phyloP scores from a whole-genome alignment of 2,113 vertebrate species.

The Gnathonemus echidnorhynchus region DNA sequence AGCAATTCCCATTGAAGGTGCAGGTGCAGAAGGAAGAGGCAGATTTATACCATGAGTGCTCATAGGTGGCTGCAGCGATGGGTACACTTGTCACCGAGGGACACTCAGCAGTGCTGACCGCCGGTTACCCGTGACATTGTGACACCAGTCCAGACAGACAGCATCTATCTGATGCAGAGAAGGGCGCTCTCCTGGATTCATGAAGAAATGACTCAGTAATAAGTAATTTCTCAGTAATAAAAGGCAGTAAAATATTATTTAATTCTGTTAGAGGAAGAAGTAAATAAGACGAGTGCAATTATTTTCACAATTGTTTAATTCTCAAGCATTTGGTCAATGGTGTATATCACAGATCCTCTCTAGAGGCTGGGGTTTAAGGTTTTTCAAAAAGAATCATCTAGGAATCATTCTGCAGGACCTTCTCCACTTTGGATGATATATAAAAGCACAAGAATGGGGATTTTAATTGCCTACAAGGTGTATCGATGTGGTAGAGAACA shows the following conservation, averaged over 20 bases:
- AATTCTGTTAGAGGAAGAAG: neutral
- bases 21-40: neutral
- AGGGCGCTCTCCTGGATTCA: neutral
- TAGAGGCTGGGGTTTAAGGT: neutral
- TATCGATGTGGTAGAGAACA: neutral
- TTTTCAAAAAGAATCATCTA: neutral
- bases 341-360: neutral
- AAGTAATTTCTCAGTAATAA: neutral
- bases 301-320: neutral
- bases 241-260: neutral
- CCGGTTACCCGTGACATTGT: neutral
- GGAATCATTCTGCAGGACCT: neutral
- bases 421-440: neutral
- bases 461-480: neutral
- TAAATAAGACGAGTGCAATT: neutral
- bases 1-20: neutral
- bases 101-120: neutral
- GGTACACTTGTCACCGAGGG: neutral
- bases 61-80: neutral
- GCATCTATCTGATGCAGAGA: neutral
- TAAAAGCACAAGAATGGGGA: neutral
- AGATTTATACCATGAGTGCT: neutral
- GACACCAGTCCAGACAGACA: neutral
- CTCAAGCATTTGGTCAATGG: neutral
- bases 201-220: neutral